These are phyloP conservation scores for Pleuronectes platessa DNA, from an alignment of 2,113 vertebrate genomes.

Conservation along the genomic window DNA sequence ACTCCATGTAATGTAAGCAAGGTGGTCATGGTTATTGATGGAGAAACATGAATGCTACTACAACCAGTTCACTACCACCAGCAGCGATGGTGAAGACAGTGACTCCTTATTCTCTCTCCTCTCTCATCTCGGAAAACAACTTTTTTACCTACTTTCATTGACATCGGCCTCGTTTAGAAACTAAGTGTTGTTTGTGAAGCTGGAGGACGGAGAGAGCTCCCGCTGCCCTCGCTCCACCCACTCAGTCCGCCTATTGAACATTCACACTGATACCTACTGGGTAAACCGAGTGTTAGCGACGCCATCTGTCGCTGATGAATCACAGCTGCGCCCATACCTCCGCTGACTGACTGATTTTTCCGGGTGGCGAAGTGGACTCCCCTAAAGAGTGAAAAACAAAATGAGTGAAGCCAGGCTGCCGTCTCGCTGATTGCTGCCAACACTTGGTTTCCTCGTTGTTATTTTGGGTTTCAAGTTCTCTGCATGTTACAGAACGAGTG, in stretches of 20 bases:
- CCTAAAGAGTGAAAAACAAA: slow-evolving; percentile 66
- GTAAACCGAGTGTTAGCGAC: slow-evolving; percentile 60
- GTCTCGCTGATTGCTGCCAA: slow-evolving; percentile 50
- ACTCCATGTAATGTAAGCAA: too few species aligned
- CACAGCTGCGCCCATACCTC: slow-evolving; percentile 62
- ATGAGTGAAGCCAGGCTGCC: slow-evolving; percentile 33
- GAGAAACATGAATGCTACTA: background rate
- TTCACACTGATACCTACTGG: slow-evolving; percentile 72
- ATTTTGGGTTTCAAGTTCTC: slow-evolving; percentile 24
- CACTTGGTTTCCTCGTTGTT: slow-evolving; percentile 48
- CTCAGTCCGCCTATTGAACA: slow-evolving; percentile 63
- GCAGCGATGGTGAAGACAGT: background rate
- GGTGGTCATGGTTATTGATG: too few species aligned
- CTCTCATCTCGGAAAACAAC: slow-evolving; percentile 5
- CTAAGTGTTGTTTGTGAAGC: slow-evolving; percentile 19
- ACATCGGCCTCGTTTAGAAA: slow-evolving; percentile 21
- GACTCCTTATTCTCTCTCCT: background rate
- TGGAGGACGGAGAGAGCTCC: slow-evolving; percentile 38
- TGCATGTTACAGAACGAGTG: background rate
- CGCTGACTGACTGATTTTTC: slow-evolving; percentile 65
- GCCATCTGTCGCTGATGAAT: slow-evolving; percentile 78
- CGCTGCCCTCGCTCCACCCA: slow-evolving; percentile 55
- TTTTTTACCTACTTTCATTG: slow-evolving; percentile 7
- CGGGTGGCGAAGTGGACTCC: slow-evolving; percentile 60
- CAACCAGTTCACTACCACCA: too few species aligned